Percentiles rank a stretch among this genome's conserved stretches.
These are phyloP conservation scores for Cliona cf. orientalis DNA, from an alignment of 37 sponge, comb jelly and placozoan genomes.

Conservation along the genomic window DNA sequence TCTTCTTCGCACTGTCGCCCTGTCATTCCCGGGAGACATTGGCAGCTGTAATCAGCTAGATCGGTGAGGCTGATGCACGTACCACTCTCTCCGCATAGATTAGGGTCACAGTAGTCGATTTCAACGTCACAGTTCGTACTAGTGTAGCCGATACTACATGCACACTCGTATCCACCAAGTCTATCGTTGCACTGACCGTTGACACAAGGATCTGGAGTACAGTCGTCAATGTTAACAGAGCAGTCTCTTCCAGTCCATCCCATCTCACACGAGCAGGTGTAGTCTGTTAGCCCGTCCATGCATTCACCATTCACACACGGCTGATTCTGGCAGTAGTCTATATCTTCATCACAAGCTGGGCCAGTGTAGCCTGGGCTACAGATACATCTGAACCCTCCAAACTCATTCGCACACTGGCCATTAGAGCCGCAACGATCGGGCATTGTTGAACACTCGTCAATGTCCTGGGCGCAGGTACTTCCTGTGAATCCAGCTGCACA, in stretches of 20 bases:
- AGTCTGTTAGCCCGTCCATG: constrained; percentile 45
- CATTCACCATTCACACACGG: constrained; percentile 65
- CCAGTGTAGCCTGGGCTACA: constrained; percentile 54
- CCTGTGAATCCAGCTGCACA: constrained; percentile 75
- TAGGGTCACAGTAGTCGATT: constrained; percentile 29
- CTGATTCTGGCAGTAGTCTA: constrained; percentile 7
- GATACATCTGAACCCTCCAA: constrained; percentile 16
- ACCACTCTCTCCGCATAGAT: constrained; percentile 34
- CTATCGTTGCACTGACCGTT: constrained; percentile 21
- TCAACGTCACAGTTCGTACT: constrained; percentile 17
- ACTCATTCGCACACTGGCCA: not conserved
- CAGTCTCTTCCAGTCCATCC: constrained; percentile 37
- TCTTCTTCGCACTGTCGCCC: constrained; percentile 51
- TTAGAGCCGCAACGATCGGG: no score
- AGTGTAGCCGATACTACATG: constrained; percentile 41
- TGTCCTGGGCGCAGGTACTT: constrained; percentile 30
- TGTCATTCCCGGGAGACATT: constrained; percentile 59
- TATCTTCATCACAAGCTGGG: constrained; percentile 7
- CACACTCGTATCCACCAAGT: constrained; percentile 9
- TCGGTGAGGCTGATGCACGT: constrained; percentile 8
- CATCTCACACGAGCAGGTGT: constrained; percentile 40
- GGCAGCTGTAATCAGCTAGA: constrained; percentile 44
- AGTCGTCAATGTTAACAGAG: constrained; percentile 8
- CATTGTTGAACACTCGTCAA: constrained; percentile 56
- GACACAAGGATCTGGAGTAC: constrained; percentile 25